Evolutionary conservation across 92 coral and sea anemone species (phyloP).

Genomic region (Scolanthus callimorphus): DNA sequence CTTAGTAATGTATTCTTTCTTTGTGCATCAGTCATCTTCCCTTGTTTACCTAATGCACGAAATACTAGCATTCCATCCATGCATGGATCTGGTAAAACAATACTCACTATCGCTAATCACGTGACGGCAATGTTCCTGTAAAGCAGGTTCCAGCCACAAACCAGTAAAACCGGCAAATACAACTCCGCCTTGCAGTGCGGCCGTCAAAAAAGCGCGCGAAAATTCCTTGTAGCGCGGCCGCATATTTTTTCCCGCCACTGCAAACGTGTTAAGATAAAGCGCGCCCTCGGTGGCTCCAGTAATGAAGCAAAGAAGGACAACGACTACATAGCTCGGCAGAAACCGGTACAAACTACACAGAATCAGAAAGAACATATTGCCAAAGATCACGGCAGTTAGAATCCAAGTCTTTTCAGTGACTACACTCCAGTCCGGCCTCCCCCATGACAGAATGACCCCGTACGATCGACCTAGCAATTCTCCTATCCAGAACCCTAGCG

Average conservation of each 20-base stretch:
- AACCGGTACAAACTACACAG: constrained; percentile 25
- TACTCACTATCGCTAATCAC: constrained; percentile 22
- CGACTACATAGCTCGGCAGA: constrained; percentile 31
- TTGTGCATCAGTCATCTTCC: no score
- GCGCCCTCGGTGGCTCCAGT: constrained; percentile 37
- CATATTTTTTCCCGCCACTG: constrained; percentile 44
- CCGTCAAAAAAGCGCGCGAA: constrained; percentile 47
- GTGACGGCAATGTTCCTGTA: constrained; percentile 28
- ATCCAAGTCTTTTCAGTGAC: constrained; percentile 36
- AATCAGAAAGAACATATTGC: constrained; percentile 28
- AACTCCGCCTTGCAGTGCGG: constrained; percentile 40
- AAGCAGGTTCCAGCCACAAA: constrained; percentile 43
- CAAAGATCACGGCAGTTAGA: constrained; percentile 8
- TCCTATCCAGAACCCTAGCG: constrained; percentile 39
- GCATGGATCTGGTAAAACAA: constrained; percentile 34
- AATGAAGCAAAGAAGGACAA: constrained; percentile 25
- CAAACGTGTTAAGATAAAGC: constrained; percentile 33
- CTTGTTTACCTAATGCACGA: constrained; percentile 33
- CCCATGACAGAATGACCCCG: constrained; percentile 32
- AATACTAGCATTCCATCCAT: constrained; percentile 39
- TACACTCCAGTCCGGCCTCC: constrained; percentile 31
- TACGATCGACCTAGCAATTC: constrained; percentile 38
- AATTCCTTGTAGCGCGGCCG: constrained; percentile 53
- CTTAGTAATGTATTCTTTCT: no score
- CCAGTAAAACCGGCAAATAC: constrained; percentile 32